phyloP scores from a whole-genome alignment of 2,888 invertebrate genomes.

The Macrosiphum euphorbiae region DNA sequence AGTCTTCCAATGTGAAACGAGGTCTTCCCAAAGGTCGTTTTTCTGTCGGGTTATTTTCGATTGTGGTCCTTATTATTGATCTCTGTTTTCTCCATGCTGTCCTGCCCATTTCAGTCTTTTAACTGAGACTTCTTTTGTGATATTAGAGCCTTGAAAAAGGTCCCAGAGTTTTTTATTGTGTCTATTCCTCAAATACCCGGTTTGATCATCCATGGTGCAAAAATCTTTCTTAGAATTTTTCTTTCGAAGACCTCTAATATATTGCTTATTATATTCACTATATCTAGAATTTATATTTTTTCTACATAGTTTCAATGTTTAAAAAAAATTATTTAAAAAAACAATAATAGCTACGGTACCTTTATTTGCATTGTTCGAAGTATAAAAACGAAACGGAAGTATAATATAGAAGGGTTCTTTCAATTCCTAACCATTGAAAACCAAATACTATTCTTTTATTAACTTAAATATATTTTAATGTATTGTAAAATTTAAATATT shows the following conservation, averaged over 20 bases:
- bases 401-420: not conserved
- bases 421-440: not conserved
- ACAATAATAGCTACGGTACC: not conserved
- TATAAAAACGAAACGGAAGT: not conserved
- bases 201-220: not conserved
- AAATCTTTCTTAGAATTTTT: too few relatives aligned
- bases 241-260: not conserved
- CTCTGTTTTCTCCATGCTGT: not conserved
- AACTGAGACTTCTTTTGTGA: not conserved
- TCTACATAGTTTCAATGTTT: not conserved
- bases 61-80: conserved; percentile 1
- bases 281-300: not conserved
- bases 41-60: not conserved
- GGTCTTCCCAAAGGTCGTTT: not conserved
- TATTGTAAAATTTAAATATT: not conserved
- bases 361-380: not conserved
- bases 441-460: not conserved
- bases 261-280: not conserved
- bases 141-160: not conserved
- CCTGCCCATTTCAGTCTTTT: not conserved
- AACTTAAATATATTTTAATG: not conserved
- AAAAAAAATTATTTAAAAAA: too few relatives aligned
- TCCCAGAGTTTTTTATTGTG: not conserved
- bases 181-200: not conserved
- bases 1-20: not conserved